phyloP scores from a whole-genome alignment of 2,113 vertebrate genomes.

The Odocoileus virginianus region DNA sequence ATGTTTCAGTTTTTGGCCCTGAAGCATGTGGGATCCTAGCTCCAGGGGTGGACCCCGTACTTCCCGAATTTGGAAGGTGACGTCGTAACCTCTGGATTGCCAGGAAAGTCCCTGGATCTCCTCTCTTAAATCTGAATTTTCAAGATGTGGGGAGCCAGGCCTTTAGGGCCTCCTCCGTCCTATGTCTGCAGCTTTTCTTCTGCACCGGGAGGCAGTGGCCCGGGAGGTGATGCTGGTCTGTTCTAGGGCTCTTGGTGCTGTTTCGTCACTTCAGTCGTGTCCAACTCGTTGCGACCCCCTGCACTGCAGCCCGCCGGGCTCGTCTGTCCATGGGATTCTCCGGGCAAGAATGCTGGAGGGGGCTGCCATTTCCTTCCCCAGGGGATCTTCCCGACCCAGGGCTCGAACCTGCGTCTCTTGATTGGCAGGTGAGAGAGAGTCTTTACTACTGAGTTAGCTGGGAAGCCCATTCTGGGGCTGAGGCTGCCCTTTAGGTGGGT shows the following conservation, averaged over 20 bases:
- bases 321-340: background rate
- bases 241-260: background rate
- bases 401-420: background rate
- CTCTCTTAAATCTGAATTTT: background rate
- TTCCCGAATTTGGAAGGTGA: background rate
- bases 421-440: background rate
- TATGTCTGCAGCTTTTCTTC: background rate
- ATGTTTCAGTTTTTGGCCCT: background rate
- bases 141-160: background rate
- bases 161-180: background rate
- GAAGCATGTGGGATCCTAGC: background rate
- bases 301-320: background rate
- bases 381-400: background rate
- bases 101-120: background rate
- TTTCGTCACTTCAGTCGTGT: fast-evolving
- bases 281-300: background rate
- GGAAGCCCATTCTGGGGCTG: background rate
- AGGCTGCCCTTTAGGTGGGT: background rate
- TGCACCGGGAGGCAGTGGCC: background rate
- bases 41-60: background rate
- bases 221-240: background rate
- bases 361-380: background rate
- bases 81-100: background rate
- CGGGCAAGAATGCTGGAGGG: background rate
- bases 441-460: background rate